phyloP scores from a whole-genome alignment of 2,113 vertebrate genomes.

The Dromaius novaehollandiae region DNA sequence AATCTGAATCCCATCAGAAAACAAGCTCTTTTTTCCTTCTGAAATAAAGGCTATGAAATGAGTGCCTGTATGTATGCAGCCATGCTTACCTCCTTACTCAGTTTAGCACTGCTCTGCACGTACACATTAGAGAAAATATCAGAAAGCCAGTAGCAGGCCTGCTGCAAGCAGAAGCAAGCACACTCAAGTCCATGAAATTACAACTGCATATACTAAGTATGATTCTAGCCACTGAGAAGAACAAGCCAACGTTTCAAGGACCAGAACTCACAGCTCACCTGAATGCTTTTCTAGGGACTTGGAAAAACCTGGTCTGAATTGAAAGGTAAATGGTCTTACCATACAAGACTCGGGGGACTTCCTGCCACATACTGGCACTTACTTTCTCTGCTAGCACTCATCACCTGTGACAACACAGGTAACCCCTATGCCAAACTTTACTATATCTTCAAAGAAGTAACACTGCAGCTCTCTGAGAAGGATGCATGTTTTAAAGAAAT shows the following conservation, averaged over 20 bases:
- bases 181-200: fast-evolving
- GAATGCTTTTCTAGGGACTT: not conserved
- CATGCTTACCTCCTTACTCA: not conserved
- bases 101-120: not conserved
- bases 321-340: not conserved
- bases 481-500: not conserved
- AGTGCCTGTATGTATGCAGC: fast-evolving
- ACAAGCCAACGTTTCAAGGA: not conserved
- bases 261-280: not conserved
- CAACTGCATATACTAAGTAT: not conserved
- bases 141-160: not conserved
- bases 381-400: not conserved
- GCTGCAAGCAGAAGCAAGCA: not conserved
- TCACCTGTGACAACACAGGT: not conserved
- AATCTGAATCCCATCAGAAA: not conserved
- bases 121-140: not conserved
- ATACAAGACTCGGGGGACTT: not conserved
- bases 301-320: not conserved
- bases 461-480: not conserved
- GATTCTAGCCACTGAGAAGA: not conserved
- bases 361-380: not conserved
- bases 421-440: too few relatives aligned
- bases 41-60: not conserved
- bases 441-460: not conserved
- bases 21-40: not conserved